A percentile compares a stretch with the other conserved stretches of the same genome.
phyloP scores from a whole-genome alignment of 2,888 invertebrate genomes.

The Peribatodes rhomboidaria region DNA sequence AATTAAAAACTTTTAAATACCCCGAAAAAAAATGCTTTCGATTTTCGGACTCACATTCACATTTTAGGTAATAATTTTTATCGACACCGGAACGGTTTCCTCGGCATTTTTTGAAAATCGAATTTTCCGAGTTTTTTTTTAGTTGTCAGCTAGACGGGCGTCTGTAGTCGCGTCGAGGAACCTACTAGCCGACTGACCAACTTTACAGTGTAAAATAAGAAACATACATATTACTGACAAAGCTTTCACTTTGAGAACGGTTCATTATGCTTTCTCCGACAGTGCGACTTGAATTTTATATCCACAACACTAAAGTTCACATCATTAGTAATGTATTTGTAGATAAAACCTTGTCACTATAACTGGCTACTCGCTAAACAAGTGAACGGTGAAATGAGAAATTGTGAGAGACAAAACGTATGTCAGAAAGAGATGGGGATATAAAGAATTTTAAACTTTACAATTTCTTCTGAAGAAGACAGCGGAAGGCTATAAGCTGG shows the following conservation, averaged over 20 bases:
- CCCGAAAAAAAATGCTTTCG: slow-evolving; percentile 47
- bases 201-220: slow-evolving; percentile 84
- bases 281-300: slow-evolving; percentile 44
- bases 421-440: slow-evolving; percentile 66
- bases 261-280: slow-evolving; percentile 56
- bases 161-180: slow-evolving; percentile 63
- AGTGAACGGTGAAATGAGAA: slow-evolving; percentile 87
- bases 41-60: slow-evolving; percentile 57
- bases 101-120: slow-evolving; percentile 69
- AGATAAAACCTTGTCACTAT: slow-evolving; percentile 67
- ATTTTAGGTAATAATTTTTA: slow-evolving; percentile 61
- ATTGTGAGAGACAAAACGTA: slow-evolving; percentile 77
- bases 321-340: slow-evolving; percentile 25
- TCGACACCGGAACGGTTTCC: slow-evolving; percentile 65
- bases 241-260: slow-evolving; percentile 61
- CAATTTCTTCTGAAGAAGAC: slow-evolving; percentile 2
- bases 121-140: slow-evolving; percentile 48
- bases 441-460: slow-evolving; percentile 21
- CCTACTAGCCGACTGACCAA: slow-evolving; percentile 86
- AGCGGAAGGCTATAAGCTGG: neutral
- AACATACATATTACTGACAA: slow-evolving; percentile 80
- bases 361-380: slow-evolving; percentile 77
- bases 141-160: slow-evolving; percentile 61
- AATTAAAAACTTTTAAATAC: slow-evolving; percentile 47
- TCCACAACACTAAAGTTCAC: slow-evolving; percentile 31